Evolutionary conservation across 2,113 vertebrate species (phyloP).

Genomic region (Phrynosoma platyrhinos): DNA sequence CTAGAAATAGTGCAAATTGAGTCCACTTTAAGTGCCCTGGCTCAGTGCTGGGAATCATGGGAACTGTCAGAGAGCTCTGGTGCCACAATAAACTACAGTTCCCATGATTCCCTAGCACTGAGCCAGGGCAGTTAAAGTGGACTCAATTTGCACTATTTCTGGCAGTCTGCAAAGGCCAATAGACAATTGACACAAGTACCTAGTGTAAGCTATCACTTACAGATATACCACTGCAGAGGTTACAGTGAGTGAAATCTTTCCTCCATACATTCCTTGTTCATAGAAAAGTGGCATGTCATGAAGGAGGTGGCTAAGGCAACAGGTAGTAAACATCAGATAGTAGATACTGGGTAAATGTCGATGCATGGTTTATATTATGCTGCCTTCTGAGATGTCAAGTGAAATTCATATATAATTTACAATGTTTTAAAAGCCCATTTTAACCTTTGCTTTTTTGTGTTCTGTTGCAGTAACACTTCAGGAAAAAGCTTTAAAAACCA

Average conservation of each 20-base stretch:
- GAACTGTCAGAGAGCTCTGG: too few species aligned
- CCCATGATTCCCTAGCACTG: too few species aligned
- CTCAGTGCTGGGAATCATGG: too few species aligned
- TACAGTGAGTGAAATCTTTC: not conserved
- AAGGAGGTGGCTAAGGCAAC: not conserved
- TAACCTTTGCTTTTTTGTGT: not conserved
- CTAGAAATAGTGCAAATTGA: too few species aligned
- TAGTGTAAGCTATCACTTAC: not conserved
- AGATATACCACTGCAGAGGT: not conserved
- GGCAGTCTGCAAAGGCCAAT: too few species aligned
- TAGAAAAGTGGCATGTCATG: not conserved
- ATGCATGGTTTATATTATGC: not conserved
- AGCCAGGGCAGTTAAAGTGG: too few species aligned
- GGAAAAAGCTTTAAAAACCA: not conserved
- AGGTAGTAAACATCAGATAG: not conserved
- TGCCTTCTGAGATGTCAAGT: not conserved
- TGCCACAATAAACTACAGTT: too few species aligned
- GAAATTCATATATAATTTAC: not conserved
- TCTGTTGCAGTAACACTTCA: conserved; percentile 1
- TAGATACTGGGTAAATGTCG: not conserved
- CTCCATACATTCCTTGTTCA: not conserved
- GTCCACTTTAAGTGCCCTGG: too few species aligned
- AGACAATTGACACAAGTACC: not conserved
- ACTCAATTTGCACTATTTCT: too few species aligned
- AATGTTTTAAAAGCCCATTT: not conserved